Evolutionary conservation across 1,140 invertebrate genomes (phyloP), one percentile per base, ranked within the genome.

Genomic region (Drepana arcuata): DNA sequence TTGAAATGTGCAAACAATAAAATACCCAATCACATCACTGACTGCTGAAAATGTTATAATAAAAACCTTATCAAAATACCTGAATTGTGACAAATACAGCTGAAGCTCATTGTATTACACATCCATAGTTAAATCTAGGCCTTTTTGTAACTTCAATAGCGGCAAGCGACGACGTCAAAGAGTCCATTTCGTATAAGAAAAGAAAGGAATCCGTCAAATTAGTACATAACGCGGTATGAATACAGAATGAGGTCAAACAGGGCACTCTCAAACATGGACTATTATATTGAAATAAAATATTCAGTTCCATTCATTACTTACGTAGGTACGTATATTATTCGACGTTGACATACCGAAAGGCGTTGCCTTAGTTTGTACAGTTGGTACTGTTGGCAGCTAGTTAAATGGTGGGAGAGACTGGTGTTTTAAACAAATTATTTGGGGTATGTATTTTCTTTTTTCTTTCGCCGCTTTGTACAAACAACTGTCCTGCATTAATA

Each of bases 181-280:
- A 52, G 44, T 44, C 53, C 43, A 46, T 56, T 60, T 50, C 48
- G 47, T 57, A 36, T 48, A 32, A 48, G 46, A 56, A 63, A 61
- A 56, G 58, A 59, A 68, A 59, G 56, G 55, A 63, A 54, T 59
- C 48, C 57, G 57, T 64, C 64, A 62, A 62, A 64, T 69, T 58
- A 58, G 54, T 75, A 79, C 58, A 75, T 78, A 75, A 56, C 71
- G 56, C 66, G 61, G 47, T 66, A 55, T 74, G 77, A 78, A 81
- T 81, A 78, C 68, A 30, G 36, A 78, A 81, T 81, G 72, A 81
- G 77, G 73, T 77, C 64, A 71, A 74, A 72, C 59, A 63, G 65
- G 72, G 69, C 69, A 72, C 64, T 68, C 65, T 65, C 60, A 72
- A 75, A 75, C 62, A 75, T 36, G 60, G 59, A 41, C 34, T 44